Evolutionary conservation across 2,888 invertebrate genomes (phyloP).

Genomic region (Rhingia campestris): DNA sequence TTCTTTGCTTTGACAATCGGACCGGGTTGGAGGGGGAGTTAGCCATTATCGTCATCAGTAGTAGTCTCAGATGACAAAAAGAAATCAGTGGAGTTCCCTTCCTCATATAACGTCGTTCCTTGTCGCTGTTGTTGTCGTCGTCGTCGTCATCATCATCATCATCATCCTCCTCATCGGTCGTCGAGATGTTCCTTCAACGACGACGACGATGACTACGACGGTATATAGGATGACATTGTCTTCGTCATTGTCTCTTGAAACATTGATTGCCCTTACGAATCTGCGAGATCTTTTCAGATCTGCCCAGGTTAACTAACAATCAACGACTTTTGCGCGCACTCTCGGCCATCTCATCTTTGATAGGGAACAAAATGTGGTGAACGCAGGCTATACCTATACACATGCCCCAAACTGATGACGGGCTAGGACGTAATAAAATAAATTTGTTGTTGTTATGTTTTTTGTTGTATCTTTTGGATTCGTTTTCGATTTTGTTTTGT

Average conservation of each 20-base stretch:
- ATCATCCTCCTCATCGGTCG: slow-evolving; percentile 19
- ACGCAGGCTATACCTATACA: slow-evolving; percentile 11
- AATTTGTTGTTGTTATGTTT: slow-evolving; percentile 73
- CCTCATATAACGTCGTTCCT: slow-evolving; percentile 64
- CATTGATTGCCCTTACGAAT: slow-evolving; percentile 72
- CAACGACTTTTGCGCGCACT: slow-evolving; percentile 63
- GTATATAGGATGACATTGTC: slow-evolving; percentile 67
- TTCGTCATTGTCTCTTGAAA: slow-evolving; percentile 73
- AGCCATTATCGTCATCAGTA: slow-evolving; percentile 70
- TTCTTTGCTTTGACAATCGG: slow-evolving; percentile 50
- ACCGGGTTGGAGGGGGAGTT: background rate
- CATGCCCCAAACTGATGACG: slow-evolving; percentile 55
- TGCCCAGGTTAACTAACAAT: slow-evolving; percentile 73
- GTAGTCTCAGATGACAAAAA: slow-evolving; percentile 69
- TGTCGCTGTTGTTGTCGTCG: slow-evolving; percentile 49
- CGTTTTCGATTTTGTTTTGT: slow-evolving; percentile 31
- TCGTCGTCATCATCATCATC: slow-evolving; percentile 36
- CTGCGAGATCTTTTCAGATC: slow-evolving; percentile 66
- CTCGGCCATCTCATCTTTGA: slow-evolving; percentile 63
- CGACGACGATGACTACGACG: slow-evolving; percentile 1
- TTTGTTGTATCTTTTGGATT: slow-evolving; percentile 18
- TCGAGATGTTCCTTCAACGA: slow-evolving; percentile 11
- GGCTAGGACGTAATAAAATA: slow-evolving; percentile 71
- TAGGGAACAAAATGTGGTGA: slow-evolving; percentile 41
- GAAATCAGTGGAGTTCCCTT: slow-evolving; percentile 72